A percentile compares a stretch with the other conserved stretches of the same genome.
These are phyloP conservation scores for Notodonta ziczac DNA, from an alignment of 2,888 invertebrate species.

Conservation along the genomic window DNA sequence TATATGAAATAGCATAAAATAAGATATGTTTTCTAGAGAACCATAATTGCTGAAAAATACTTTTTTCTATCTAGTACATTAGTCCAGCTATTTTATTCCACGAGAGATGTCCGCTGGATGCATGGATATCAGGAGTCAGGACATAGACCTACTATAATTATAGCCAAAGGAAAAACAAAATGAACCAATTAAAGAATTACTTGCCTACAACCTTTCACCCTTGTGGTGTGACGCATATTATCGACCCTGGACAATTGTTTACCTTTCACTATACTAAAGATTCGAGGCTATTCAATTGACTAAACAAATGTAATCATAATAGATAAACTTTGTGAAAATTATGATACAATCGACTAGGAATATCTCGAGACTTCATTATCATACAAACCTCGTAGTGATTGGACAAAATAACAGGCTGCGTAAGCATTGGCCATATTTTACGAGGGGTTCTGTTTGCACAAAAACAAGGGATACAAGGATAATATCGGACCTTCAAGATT, in stretches of 20 bases:
- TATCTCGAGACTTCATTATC: constrained; percentile 1
- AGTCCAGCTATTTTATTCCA: too few relatives aligned
- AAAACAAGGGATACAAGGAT: constrained; percentile 15
- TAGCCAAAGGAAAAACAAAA: constrained; percentile 4
- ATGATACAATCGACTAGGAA: not conserved
- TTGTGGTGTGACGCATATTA: constrained; percentile 1
- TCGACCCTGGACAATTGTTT: constrained; percentile 9
- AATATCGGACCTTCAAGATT: constrained; percentile 13
- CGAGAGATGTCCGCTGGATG: too few relatives aligned
- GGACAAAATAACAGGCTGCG: constrained; percentile 12
- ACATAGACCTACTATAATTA: not conserved
- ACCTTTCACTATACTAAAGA: not conserved
- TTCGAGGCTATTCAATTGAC: not conserved
- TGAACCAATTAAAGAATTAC: constrained; percentile 4
- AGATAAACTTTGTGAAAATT: not conserved
- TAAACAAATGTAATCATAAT: constrained; percentile 6
- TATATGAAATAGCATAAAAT: too few relatives aligned
- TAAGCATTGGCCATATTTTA: constrained; percentile 17
- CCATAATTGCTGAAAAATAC: too few relatives aligned
- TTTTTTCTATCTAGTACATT: too few relatives aligned
- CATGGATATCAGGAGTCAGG: too few relatives aligned
- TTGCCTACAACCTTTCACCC: constrained; percentile 2
- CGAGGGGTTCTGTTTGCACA: constrained; percentile 14
- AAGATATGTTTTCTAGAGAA: too few relatives aligned
- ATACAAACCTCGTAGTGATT: constrained; percentile 10